Evolutionary conservation across 2,888 invertebrate genomes (phyloP).

Genomic region (Sphaerophoria taeniata): DNA sequence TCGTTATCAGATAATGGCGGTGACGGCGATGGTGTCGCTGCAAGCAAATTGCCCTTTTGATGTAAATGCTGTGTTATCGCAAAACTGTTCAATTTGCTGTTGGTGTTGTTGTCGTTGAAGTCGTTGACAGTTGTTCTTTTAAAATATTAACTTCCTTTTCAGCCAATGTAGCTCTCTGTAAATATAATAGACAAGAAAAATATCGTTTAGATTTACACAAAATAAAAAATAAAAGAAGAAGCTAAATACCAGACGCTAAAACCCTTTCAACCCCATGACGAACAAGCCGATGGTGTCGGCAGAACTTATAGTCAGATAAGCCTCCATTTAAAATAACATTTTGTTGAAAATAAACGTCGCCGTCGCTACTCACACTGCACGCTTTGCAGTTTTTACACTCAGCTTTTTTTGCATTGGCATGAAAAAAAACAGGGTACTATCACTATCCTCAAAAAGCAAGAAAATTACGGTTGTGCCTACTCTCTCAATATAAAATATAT

Average conservation of each 20-base stretch:
- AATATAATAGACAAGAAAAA: slow-evolving; percentile 36
- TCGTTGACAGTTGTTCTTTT: slow-evolving; percentile 92
- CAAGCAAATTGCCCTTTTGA: slow-evolving; percentile 82
- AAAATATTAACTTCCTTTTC: slow-evolving; percentile 97
- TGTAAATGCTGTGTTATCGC: slow-evolving; percentile 81
- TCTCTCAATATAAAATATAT: too few relatives aligned
- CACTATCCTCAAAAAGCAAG: slow-evolving; percentile 56
- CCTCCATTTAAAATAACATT: slow-evolving; percentile 76
- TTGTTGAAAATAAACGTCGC: slow-evolving; percentile 13
- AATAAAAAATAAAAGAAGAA: slow-evolving; percentile 12
- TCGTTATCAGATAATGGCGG: slow-evolving; percentile 79
- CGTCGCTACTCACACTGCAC: not conserved
- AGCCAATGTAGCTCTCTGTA: slow-evolving; percentile 96
- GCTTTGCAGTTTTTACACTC: not conserved
- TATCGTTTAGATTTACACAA: not conserved
- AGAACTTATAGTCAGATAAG: slow-evolving; percentile 76
- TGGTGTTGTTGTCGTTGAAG: slow-evolving; percentile 76
- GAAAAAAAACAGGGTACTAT: too few relatives aligned
- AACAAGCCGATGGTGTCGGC: slow-evolving; percentile 70
- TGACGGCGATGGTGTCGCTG: slow-evolving; percentile 82
- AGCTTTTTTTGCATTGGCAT: slow-evolving; percentile 8
- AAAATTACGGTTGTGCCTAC: too few relatives aligned
- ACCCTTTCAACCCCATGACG: not conserved
- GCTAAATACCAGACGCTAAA: slow-evolving; percentile 15
- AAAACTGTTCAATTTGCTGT: slow-evolving; percentile 79